Evolutionary conservation across 2,888 invertebrate species (phyloP), one percentile per base, ranked within the genome.

Genomic region (Leucophora obtusa): DNA sequence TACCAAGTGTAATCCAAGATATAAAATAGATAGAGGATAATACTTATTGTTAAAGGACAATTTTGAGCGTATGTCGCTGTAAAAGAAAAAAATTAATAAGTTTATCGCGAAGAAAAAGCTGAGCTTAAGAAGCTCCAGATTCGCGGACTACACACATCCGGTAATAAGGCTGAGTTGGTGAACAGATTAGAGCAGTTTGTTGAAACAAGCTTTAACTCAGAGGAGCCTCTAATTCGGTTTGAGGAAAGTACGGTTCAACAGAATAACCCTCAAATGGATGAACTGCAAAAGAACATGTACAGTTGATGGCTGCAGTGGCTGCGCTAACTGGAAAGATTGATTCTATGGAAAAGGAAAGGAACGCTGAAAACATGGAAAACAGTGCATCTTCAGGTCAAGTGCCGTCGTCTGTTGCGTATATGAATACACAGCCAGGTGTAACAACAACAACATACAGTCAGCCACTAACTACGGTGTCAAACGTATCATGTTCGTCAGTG

Each of bases 121-220:
- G 60, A 60, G 6, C 14, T 70, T 18, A 15, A 38, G 15, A 70
- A 60, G 24, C 8, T 70, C 0, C 70, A 60, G 21, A 8, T 5
- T 17, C 50, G 50, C 14, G 21, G 35, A 18, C 5, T 33, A 11
- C 15, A 21, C 35, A 59, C 53, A 21, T 60, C 70, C 2, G 70
- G 60, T 7, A 60, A 60, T 18, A 70, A 71, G 53, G 60, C 60
- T 24, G 70, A 60, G 11, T 10, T 70, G 5, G 60, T 70, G 15
- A 38, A 33, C 21, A 59, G 58, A n/a, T 15, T 59, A 35, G 18
- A 51, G 2, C 53, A 53, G 35, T 53, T 53, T 18, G 11, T 65
- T 0, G 65, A 65, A 14, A 10, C 0, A 4, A 14, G 2, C n/a
- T 51, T 33, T 7, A 14, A 8, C 18, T 18, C 35, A 8, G 65